phyloP scores from a whole-genome alignment of 2,797 vertebrate genomes.

The Cynopterus sphinx region DNA sequence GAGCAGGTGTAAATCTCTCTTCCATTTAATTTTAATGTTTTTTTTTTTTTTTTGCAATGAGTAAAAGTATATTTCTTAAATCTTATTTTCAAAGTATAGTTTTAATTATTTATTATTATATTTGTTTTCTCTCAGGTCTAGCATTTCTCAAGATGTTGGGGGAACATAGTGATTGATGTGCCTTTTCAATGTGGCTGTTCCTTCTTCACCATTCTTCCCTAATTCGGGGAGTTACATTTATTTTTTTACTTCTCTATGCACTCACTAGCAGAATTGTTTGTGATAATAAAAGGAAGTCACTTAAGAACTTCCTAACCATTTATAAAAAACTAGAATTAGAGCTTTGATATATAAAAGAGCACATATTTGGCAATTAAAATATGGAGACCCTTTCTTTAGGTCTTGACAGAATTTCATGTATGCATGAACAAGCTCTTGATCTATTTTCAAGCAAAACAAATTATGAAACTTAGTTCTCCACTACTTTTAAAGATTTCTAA shows the following conservation, averaged over 20 bases:
- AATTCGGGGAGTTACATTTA: neutral
- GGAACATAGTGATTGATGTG: neutral
- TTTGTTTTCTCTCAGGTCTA: neutral
- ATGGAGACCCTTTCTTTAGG: neutral
- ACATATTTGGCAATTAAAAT: neutral
- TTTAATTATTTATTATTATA: neutral
- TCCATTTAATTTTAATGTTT: neutral
- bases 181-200: neutral
- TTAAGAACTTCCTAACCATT: slow-evolving; percentile 1
- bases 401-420: neutral
- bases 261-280: neutral
- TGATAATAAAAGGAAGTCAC: neutral
- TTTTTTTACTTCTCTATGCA: slow-evolving; percentile 17
- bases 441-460: neutral
- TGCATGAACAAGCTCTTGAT: neutral
- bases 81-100: neutral
- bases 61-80: slow-evolving; percentile 27
- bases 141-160: neutral
- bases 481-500: neutral
- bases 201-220: neutral
- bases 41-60: neutral
- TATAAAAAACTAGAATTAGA: neutral
- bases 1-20: neutral
- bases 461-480: neutral
- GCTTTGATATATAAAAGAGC: neutral